Evolutionary conservation across 2,888 invertebrate genomes (phyloP), one percentile per base, ranked within the genome.

Genomic region (Himalopsyche anomala): DNA sequence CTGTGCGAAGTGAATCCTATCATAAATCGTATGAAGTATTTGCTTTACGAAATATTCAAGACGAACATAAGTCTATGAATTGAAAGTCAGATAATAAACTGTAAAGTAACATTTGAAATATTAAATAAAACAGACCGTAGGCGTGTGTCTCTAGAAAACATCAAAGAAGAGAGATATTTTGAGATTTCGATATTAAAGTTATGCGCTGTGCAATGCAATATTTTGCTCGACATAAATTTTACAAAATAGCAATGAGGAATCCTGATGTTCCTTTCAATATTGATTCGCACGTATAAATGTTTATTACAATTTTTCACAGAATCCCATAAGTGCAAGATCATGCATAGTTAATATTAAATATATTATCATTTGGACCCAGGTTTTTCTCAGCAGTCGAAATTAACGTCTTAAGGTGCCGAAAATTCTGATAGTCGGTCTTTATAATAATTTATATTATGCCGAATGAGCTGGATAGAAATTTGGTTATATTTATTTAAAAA

Each of bases 91-190:
- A 62, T 19, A 19, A 19, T 19, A 62, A 62, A 62, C 62, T 62
- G 62, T 19, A 19, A n/a, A 62, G 62, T 8, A 4, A 19, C 62
- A 6, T 62, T 4, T 19, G 11, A 62, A 28, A 62, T 62, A 62
- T 62, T 6, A 62, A 62, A 62, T 62, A 19, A 62, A 62, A 62
- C 62, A 62, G 8, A 62, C 19, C 62, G 62, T 62, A 62, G 62
- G 62, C 62, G 62, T 62, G 28, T 28, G 62, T 19, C 62, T 62
- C 19, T 28, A 19, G 2, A 19, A 28, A 11, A 62, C 62, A 62
- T 28, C n/a, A 19, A n/a, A 62, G 28, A 19, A 28, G 19, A 62
- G 2, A 62, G 12, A 2, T 19, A 19, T 62, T 62, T 62, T 62
- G 62, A 62, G 28, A 62, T 19, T 62, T 62, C 62, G 11, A 62